A percentile compares a stretch with the other conserved stretches of the same genome.
phyloP scores from a whole-genome alignment of 2,113 vertebrate genomes.

The Pseudorasbora parva region DNA sequence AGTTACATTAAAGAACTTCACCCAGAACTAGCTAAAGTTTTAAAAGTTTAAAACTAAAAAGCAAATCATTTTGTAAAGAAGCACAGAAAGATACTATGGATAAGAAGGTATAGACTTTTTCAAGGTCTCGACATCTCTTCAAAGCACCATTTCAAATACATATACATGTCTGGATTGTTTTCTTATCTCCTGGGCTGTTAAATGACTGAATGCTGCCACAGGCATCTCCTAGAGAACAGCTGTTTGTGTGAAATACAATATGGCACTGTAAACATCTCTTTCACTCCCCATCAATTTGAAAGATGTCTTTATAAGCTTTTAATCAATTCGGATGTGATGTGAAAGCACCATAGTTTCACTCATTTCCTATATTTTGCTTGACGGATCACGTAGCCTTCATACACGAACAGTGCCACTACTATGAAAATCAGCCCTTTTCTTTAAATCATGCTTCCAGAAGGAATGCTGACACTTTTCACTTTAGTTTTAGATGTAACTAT shows the following conservation, averaged over 20 bases:
- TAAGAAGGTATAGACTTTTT: neutral
- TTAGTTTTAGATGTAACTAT: neutral
- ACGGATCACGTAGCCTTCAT: constrained; percentile 3
- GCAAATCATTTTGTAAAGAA: no score
- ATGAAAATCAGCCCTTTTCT: neutral
- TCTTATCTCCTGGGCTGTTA: constrained; percentile 38
- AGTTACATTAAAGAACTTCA: neutral
- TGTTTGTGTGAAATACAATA: constrained; percentile 38
- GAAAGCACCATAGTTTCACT: neutral
- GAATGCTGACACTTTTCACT: neutral
- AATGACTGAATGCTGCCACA: constrained; percentile 41
- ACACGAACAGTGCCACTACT: neutral
- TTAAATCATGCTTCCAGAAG: neutral
- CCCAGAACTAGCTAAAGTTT: neutral
- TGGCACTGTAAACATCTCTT: constrained; percentile 37
- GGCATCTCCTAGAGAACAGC: constrained; percentile 17
- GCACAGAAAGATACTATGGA: neutral
- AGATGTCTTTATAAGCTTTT: constrained; percentile 29
- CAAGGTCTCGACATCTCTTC: constrained; percentile 13
- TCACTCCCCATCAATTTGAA: constrained; percentile 24
- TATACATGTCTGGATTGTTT: constrained; percentile 23
- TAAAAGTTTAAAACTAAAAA: neutral
- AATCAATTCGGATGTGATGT: constrained; percentile 6
- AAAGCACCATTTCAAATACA: neutral
- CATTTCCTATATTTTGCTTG: neutral